phyloP scores from a whole-genome alignment of 2,113 vertebrate genomes.

The Protobothrops mucrosquamatus region DNA sequence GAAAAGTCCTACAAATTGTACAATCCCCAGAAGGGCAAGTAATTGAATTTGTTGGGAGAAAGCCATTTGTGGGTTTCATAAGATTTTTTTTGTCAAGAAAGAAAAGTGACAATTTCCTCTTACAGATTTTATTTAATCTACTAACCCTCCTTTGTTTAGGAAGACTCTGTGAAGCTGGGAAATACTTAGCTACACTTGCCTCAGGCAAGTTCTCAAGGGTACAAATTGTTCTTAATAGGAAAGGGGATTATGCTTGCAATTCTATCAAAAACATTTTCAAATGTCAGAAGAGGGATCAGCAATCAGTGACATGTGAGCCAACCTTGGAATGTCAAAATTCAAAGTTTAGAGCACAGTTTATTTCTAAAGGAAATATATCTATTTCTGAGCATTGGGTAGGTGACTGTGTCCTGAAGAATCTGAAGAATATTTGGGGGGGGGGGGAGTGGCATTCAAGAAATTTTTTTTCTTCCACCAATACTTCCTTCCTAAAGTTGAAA shows the following conservation, averaged over 20 bases:
- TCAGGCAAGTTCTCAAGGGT: background rate
- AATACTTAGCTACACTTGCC: background rate
- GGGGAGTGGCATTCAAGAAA: background rate
- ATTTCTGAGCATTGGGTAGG: background rate
- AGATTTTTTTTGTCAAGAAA: background rate
- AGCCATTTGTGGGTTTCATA: background rate
- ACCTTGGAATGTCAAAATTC: background rate
- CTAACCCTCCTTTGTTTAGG: background rate
- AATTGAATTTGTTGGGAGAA: background rate
- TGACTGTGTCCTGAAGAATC: background rate
- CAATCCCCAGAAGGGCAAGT: background rate
- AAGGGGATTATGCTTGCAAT: background rate
- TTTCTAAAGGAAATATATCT: background rate
- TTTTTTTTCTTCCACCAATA: background rate
- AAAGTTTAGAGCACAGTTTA: background rate
- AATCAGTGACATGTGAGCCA: background rate
- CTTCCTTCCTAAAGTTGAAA: background rate
- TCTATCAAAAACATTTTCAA: background rate
- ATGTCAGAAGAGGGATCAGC: background rate
- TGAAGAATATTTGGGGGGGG: background rate
- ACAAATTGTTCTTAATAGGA: background rate
- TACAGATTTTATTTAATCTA: background rate
- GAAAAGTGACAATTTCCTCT: background rate
- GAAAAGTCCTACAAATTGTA: background rate
- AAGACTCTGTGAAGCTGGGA: background rate